Percentiles rank a stretch among this genome's conserved stretches.
phyloP scores from a whole-genome alignment of 2,888 invertebrate species.

The Epirrhoe alternata region DNA sequence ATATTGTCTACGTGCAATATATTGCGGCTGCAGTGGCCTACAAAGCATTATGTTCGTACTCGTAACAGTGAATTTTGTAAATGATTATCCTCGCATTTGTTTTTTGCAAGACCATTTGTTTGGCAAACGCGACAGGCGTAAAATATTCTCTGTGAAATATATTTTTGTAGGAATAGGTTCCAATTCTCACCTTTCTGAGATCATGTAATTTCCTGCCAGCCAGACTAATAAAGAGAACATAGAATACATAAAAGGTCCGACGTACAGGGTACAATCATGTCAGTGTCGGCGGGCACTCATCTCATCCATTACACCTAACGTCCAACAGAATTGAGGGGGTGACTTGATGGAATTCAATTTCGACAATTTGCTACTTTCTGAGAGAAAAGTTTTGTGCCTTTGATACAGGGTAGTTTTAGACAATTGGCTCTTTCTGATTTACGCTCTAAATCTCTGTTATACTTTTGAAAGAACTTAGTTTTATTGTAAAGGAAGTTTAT shows the following conservation, averaged over 20 bases:
- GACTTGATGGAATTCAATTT: constrained; percentile 48
- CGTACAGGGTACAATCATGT: constrained; percentile 45
- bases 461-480: constrained; percentile 3
- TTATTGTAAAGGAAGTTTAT: not conserved
- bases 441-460: constrained; percentile 1
- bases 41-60: constrained; percentile 29
- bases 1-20: constrained; percentile 36
- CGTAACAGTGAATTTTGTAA: constrained; percentile 29
- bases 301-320: constrained; percentile 47
- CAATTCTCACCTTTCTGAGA: constrained; percentile 21
- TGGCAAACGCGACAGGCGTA: constrained; percentile 4
- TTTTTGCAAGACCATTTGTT: constrained; percentile 21
- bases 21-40: constrained; percentile 35
- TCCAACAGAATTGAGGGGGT: constrained; percentile 46
- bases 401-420: constrained; percentile 34
- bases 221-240: constrained; percentile 36
- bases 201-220: constrained; percentile 32
- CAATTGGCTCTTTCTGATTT: constrained; percentile 26
- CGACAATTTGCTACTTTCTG: constrained; percentile 46
- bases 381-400: constrained; percentile 43
- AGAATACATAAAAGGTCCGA: constrained; percentile 37
- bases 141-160: constrained; percentile 19
- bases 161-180: constrained; percentile 15
- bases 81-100: constrained; percentile 30
- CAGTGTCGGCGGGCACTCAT: constrained; percentile 44